phyloP scores from a whole-genome alignment of 2,888 invertebrate genomes.

The Lymantria dispar region DNA sequence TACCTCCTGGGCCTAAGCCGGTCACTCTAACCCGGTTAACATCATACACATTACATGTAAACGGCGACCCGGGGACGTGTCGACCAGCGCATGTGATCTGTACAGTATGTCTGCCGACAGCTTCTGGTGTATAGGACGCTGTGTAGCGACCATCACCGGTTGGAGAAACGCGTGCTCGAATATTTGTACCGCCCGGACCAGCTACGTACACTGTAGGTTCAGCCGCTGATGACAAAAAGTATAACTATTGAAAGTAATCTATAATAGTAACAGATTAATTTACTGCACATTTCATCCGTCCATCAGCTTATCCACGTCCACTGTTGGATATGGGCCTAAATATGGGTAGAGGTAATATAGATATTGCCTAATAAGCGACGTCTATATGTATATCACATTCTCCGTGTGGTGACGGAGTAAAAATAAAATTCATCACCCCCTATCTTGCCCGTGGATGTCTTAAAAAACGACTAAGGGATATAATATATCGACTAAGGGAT shows the following conservation, averaged over 20 bases:
- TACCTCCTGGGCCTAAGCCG: conserved; percentile 81
- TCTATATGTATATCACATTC: too few species aligned
- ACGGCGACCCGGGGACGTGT: conserved; percentile 94
- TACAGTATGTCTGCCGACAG: conserved; percentile 93
- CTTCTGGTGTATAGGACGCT: conserved; percentile 91
- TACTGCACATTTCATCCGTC: too few species aligned
- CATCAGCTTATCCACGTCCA: too few species aligned
- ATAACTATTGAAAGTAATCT: not conserved
- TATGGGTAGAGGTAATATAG: too few species aligned
- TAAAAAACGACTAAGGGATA: too few species aligned
- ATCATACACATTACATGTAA: conserved; percentile 96
- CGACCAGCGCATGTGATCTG: conserved; percentile 92
- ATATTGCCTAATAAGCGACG: too few species aligned
- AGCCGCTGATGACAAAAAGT: conserved; percentile 58
- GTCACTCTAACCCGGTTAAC: conserved; percentile 90
- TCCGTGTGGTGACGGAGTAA: too few species aligned
- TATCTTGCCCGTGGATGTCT: too few species aligned
- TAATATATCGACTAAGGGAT: too few species aligned
- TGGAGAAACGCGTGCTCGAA: conserved; percentile 87
- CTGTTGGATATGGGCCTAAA: too few species aligned
- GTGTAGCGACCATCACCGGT: conserved; percentile 87
- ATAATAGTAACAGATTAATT: too few species aligned
- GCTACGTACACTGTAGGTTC: conserved; percentile 89
- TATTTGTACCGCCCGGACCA: conserved; percentile 91
- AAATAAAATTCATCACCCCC: too few species aligned